phyloP scores from a whole-genome alignment of 2,888 invertebrate species.

The Spilarctia lutea region DNA sequence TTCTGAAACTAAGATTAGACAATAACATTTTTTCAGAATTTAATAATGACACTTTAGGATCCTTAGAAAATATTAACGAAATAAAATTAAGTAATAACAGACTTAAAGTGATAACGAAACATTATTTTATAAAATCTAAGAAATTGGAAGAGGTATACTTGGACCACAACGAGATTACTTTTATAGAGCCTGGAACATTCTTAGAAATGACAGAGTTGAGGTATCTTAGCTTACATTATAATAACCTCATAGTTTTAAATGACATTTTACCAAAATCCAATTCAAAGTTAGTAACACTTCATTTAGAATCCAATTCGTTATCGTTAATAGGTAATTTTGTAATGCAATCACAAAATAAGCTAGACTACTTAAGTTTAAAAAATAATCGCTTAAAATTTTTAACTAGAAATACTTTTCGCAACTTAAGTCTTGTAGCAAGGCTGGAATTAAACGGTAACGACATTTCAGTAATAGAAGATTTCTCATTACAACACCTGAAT shows the following conservation, averaged over 20 bases:
- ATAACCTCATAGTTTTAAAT: conserved; percentile 91
- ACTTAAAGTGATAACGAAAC: conserved; percentile 90
- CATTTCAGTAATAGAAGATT: conserved; percentile 92
- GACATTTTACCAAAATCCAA: conserved; percentile 91
- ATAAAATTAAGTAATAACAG: conserved; percentile 94
- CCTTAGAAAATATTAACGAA: conserved; percentile 91
- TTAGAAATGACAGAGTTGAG: conserved; percentile 90
- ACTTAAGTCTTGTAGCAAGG: conserved; percentile 90
- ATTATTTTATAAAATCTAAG: conserved; percentile 92
- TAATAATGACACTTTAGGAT: conserved; percentile 92
- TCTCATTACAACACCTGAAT: conserved; percentile 92
- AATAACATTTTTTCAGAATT: conserved; percentile 93
- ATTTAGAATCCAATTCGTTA: conserved; percentile 92
- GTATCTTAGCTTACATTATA: conserved; percentile 94
- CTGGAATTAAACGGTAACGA: conserved; percentile 93
- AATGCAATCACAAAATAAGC: conserved; percentile 91
- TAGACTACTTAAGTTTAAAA: conserved; percentile 93
- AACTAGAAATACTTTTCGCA: conserved; percentile 90
- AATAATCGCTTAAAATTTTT: conserved; percentile 92
- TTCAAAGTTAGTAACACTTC: conserved; percentile 91
- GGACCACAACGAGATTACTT: conserved; percentile 93
- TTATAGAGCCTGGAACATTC: conserved; percentile 93
- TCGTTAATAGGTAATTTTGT: conserved; percentile 91
- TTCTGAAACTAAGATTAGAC: conserved; percentile 93
- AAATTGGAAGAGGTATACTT: conserved; percentile 93